These are phyloP conservation scores for Orthosia gothica DNA, from an alignment of 2,888 invertebrate genomes.

Conservation along the genomic window DNA sequence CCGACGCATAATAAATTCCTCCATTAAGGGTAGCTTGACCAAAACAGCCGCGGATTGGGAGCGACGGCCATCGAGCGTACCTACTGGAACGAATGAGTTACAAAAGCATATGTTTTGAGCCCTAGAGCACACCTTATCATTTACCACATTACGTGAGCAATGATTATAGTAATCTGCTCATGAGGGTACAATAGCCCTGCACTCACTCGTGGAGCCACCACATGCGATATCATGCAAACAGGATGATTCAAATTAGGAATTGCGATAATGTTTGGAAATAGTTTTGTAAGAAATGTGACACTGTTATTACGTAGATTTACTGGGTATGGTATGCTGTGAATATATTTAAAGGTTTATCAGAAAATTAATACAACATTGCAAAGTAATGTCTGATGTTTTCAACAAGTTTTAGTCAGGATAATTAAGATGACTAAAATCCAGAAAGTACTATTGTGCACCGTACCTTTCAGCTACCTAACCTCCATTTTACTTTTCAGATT, in stretches of 20 bases:
- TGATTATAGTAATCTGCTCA: constrained; percentile 91
- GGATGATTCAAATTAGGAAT: constrained; percentile 71
- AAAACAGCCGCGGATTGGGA: constrained; percentile 63
- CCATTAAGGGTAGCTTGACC: constrained; percentile 75
- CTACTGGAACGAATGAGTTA: constrained; percentile 88
- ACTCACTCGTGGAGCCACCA: constrained; percentile 83
- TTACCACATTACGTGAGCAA: constrained; percentile 90
- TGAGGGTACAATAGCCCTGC: constrained; percentile 87
- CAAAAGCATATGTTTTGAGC: constrained; percentile 91
- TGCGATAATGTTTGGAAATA: neutral
- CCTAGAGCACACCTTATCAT: constrained; percentile 90
- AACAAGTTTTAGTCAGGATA: neutral
- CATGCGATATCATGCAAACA: constrained; percentile 78
- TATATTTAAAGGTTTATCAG: neutral
- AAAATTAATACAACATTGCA: neutral
- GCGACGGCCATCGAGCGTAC: constrained; percentile 65
- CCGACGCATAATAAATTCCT: constrained; percentile 20
- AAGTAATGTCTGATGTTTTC: neutral
- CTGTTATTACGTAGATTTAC: neutral
- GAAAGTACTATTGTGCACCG: too few species aligned
- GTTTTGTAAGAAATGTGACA: neutral
- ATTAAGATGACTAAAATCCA: neutral
- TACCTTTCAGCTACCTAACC: neutral
- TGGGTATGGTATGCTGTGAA: neutral
- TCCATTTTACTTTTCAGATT: neutral